Evolutionary conservation across 2,888 invertebrate genomes (phyloP), one percentile per base, ranked within the genome.

Genomic region (Enchytraeus crypticus): DNA sequence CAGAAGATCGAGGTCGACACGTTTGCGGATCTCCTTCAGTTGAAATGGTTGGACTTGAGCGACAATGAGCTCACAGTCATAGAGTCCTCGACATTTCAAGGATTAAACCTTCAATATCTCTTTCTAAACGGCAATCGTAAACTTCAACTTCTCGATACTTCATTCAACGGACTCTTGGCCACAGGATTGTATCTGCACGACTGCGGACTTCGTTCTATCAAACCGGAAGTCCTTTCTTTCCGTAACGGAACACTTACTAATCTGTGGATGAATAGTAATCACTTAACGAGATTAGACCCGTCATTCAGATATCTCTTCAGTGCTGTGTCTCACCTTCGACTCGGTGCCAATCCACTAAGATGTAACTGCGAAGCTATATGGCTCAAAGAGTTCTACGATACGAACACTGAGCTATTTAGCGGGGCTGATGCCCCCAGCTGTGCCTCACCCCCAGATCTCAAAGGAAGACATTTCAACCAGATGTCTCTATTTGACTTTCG

Each of bases 281-380:
- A 72, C 57, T 71, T 78, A 58, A 72, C 74, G 57, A 64, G 66
- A 23, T 69, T 78, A 45, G 69, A 70, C 30, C 65, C 66, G 14
- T 67, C 71, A 43, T 72, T 76, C 71, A 59, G 71, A 32, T 68
- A 71, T 30, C 56, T 75, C 2, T 76, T 77, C 64, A 66, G 67
- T 47, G 71, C 67, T 3, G 62, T 78, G 49, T 70, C 69, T 46
- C 76, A 77, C 61, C 64, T 77, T 29, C 67, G 76, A 45, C 66
- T 77, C 54, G 74, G 74, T 5, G 66, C 71, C 26, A 78, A 78
- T 65, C 75, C 76, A 3, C 69, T 77, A 27, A 76, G 77, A 57
- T 78, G 78, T 64, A 77, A 77, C 65, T 78, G 78, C 66, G 74
- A 76, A 61, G 64, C 74, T 33, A 60, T 66, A 30, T 78, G 78